phyloP scores from a whole-genome alignment of 2,888 invertebrate genomes.

The Oscheius sp. region DNA sequence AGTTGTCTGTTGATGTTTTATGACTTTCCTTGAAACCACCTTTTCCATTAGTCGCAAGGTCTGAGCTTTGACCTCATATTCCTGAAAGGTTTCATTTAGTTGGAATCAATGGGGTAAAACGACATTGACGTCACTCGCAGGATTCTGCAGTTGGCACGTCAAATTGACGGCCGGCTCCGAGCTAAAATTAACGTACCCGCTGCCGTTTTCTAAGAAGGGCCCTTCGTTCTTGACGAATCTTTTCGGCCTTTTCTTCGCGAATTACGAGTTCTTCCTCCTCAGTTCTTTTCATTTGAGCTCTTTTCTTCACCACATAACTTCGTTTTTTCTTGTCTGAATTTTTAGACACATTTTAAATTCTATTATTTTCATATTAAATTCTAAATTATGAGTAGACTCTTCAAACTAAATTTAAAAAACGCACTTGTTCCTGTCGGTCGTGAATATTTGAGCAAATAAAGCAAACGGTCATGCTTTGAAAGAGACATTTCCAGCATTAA shows the following conservation, averaged over 20 bases:
- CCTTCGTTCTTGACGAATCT: conserved; percentile 46
- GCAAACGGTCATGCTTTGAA: conserved; percentile 80
- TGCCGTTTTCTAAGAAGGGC: conserved; percentile 45
- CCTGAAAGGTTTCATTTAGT: no score
- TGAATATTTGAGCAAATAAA: conserved; percentile 88
- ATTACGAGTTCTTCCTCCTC: conserved; percentile 34
- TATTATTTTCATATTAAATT: no score
- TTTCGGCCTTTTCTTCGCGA: conserved; percentile 39
- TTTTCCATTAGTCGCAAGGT: conserved; percentile 6
- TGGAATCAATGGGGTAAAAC: no score
- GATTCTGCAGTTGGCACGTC: no score
- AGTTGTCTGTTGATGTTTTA: neutral
- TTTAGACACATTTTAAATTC: no score
- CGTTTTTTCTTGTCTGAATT: conserved; percentile 60
- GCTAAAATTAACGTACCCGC: conserved; percentile 37
- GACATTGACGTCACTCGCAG: no score
- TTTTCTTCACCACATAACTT: conserved; percentile 65
- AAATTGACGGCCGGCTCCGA: neutral
- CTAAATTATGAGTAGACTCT: no score
- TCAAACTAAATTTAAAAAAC: conserved; percentile 33
- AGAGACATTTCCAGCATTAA: conserved; percentile 95
- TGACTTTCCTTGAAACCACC: neutral
- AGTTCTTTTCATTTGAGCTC: conserved; percentile 36
- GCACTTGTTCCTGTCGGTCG: no score
- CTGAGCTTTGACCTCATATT: neutral